Percentiles rank a stretch among this genome's conserved stretches.
phyloP scores from a whole-genome alignment of 1,140 invertebrate genomes.

The Dinothrombium tinctorium region DNA sequence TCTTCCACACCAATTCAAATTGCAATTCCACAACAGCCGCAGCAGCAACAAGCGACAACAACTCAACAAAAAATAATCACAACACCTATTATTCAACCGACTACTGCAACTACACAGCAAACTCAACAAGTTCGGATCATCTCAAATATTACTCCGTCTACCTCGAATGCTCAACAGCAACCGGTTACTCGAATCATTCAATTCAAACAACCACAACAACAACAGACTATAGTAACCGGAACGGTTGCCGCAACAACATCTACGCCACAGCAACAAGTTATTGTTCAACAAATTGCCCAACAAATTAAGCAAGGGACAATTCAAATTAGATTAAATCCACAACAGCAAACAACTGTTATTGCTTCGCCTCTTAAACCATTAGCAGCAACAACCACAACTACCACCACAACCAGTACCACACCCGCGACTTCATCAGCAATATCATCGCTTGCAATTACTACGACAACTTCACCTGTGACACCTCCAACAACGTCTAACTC shows the following conservation, averaged over 20 bases:
- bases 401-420: conserved; percentile 3
- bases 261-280: background rate
- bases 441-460: background rate
- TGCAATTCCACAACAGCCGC: conserved; percentile 9
- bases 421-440: conserved; percentile 9
- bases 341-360: background rate
- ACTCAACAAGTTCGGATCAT: too few relatives aligned
- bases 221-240: background rate
- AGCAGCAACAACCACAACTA: conserved; percentile 2
- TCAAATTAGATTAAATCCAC: background rate
- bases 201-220: background rate
- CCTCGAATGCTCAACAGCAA: too few relatives aligned
- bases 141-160: too few relatives aligned
- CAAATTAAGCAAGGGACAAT: conserved; percentile 1
- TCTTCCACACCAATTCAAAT: conserved; percentile 4
- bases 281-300: background rate
- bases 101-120: background rate
- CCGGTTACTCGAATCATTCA: background rate
- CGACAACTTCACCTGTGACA: background rate
- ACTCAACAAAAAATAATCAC: background rate
- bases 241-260: background rate
- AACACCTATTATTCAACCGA: too few relatives aligned
- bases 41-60: background rate
- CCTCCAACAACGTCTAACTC: background rate
- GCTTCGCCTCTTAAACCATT: background rate